phyloP scores from a whole-genome alignment of 64 coral and sea anemone genomes.

The Stichodactyla mertensii region DNA sequence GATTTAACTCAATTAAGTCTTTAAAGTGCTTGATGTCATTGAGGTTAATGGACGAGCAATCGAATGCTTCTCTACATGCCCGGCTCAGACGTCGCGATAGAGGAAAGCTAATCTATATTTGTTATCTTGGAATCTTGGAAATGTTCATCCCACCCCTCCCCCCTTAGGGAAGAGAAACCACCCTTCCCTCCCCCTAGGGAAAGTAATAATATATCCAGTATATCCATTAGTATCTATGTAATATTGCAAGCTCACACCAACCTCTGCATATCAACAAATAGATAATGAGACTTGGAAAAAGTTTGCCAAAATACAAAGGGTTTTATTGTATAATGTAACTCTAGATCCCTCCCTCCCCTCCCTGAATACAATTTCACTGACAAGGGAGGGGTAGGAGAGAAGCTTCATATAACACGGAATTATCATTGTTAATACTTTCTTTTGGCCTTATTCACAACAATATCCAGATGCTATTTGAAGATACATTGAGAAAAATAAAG shows the following conservation, averaged over 20 bases:
- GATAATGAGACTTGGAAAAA: neutral
- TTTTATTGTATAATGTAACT: neutral
- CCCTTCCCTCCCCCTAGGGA: too few relatives aligned
- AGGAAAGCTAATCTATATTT: neutral
- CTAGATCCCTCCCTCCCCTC: neutral
- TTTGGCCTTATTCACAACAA: neutral
- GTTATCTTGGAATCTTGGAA: too few relatives aligned
- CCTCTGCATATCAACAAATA: too few relatives aligned
- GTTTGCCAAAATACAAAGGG: neutral
- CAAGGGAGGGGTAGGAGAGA: neutral
- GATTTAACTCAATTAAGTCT: slow-evolving; percentile 9
- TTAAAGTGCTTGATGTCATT: neutral
- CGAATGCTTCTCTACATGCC: neutral
- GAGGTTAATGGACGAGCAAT: slow-evolving; percentile 1
- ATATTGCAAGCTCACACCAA: too few relatives aligned
- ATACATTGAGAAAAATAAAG: too few relatives aligned
- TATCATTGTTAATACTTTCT: neutral
- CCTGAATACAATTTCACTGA: neutral
- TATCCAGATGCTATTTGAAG: too few relatives aligned
- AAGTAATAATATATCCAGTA: too few relatives aligned
- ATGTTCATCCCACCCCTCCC: too few relatives aligned
- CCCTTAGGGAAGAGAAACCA: too few relatives aligned
- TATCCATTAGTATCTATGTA: too few relatives aligned
- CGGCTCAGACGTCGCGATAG: neutral
- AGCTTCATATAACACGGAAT: neutral